phyloP scores from a whole-genome alignment of 1,140 invertebrate genomes.

The Polypedilum pembai region DNA sequence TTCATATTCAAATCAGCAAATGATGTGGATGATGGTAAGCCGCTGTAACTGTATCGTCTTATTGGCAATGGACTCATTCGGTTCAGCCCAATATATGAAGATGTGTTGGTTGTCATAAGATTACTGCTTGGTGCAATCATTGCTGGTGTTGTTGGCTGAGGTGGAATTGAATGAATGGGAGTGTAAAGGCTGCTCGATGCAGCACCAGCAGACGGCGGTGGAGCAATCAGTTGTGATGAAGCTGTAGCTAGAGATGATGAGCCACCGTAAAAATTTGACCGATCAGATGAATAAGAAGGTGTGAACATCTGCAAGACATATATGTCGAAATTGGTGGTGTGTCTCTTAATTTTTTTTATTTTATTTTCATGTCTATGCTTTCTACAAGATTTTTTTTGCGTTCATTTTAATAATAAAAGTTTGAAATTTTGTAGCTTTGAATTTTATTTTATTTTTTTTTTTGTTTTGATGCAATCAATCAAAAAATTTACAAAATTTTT shows the following conservation, averaged over 20 bases:
- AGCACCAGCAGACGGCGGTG: background rate
- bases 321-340: background rate
- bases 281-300: background rate
- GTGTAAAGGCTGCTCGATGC: slow-evolving; percentile 34
- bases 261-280: slow-evolving; percentile 8
- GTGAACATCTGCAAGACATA: slow-evolving; percentile 14
- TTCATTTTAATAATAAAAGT: slow-evolving; percentile 23
- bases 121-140: background rate
- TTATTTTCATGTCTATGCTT: slow-evolving; percentile 15
- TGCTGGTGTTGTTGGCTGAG: slow-evolving; percentile 5
- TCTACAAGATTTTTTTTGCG: slow-evolving; percentile 9
- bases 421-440: slow-evolving; percentile 27
- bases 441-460: background rate
- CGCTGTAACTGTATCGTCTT: slow-evolving; percentile 42
- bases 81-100: background rate
- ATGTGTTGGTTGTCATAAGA: slow-evolving; percentile 8
- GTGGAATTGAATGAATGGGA: slow-evolving; percentile 27
- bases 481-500: slow-evolving; percentile 9
- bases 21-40: slow-evolving; percentile 40
- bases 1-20: slow-evolving; percentile 33
- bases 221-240: slow-evolving; percentile 20
- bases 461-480: background rate
- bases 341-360: slow-evolving; percentile 28
- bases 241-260: background rate
- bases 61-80: slow-evolving; percentile 37